Base-by-base conservation (phyloP, 2,888 invertebrate genomes). In the Strigamia maritima region DNA sequence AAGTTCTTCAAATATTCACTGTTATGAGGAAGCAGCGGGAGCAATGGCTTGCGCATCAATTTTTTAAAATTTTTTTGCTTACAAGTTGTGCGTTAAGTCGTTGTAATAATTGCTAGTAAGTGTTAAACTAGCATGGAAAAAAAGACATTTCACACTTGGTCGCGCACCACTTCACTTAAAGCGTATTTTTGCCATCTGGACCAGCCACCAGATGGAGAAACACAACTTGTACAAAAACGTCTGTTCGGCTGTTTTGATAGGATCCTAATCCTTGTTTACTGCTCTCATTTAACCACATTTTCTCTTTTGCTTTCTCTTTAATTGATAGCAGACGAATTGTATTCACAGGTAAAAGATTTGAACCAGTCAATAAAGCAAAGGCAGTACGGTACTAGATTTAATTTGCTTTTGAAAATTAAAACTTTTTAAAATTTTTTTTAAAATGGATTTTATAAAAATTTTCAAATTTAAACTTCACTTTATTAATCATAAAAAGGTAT, bases 131-230 rank as follows among this genome's bases (percentile, higher is more conserved):
- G 26, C 70, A 70, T 70, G 70, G 70, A 70, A 26, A 70, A 24
- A 70, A 70, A 70, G 14, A 14, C 26, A 26, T 70, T 70, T 70
- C 70, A 70, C 70, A 70, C 70, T 70, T 70, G 70, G 70, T 28
- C 70, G 70, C 70, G 70, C 70, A 70, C 70, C 70, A 70, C 70
- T 70, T 70, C 70, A 70, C 70, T 70, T 70, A 28, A 28, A 70
- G 70, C 70, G 70, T 70, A 70, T 70, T 70, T 70, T 70, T 28
- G 28, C 70, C 70, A 70, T 70, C 70, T 70, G 70, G 12, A 70
- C 70, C 70, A 70, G 28, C 70, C 70, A 70, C 70, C 70, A 70
- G 70, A 70, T 70, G 70, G 70, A 70, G 70, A 70, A 70, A 28
- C 26, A 28, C 26, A 70, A 70, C 70, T 28, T 70, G 26, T 70